phyloP scores from a whole-genome alignment of 2,113 vertebrate genomes.

The Lagopus leucura region DNA sequence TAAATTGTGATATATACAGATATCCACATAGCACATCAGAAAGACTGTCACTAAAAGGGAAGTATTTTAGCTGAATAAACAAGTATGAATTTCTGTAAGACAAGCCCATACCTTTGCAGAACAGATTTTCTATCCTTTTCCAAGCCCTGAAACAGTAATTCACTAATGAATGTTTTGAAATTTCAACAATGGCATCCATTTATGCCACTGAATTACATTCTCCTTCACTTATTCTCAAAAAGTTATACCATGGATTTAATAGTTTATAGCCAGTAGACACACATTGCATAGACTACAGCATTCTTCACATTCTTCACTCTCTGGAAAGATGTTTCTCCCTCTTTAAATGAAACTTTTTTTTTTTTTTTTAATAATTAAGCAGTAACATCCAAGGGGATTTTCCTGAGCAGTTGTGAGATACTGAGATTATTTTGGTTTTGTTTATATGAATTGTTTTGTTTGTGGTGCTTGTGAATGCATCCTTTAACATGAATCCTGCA shows the following conservation, averaged over 20 bases:
- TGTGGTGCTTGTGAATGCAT: not conserved
- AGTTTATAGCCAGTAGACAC: not conserved
- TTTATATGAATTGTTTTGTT: not conserved
- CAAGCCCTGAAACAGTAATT: not conserved
- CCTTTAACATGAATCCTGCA: not conserved
- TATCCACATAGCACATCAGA: not conserved
- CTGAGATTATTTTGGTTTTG: not conserved
- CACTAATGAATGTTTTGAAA: not conserved
- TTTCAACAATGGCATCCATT: not conserved
- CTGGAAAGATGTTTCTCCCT: not conserved
- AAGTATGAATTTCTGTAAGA: not conserved
- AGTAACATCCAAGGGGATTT: no score
- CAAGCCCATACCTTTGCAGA: not conserved
- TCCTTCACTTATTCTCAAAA: not conserved
- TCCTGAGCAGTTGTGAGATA: not conserved
- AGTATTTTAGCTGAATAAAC: not conserved
- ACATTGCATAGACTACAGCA: not conserved
- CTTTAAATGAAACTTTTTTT: not conserved
- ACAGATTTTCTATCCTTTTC: not conserved
- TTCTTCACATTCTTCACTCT: not conserved
- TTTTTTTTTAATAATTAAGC: no score
- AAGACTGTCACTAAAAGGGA: not conserved
- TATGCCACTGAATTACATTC: not conserved
- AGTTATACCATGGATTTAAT: not conserved
- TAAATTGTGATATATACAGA: not conserved